Evolutionary conservation across 2,888 invertebrate genomes (phyloP).

Genomic region (Sicus ferrugineus): DNA sequence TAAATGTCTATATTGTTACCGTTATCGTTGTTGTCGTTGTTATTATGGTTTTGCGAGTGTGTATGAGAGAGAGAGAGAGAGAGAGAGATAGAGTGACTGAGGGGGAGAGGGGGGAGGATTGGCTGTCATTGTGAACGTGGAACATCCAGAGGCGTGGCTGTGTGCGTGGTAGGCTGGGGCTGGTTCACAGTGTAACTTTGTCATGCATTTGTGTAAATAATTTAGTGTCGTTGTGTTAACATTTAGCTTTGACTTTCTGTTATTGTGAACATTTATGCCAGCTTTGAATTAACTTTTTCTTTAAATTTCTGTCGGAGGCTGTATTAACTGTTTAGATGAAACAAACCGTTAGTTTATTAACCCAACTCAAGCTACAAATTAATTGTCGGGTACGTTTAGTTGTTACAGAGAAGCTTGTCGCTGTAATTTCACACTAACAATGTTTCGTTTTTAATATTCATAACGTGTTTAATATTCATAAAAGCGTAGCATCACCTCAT

Average conservation of each 20-base stretch:
- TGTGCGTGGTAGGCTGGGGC: not conserved
- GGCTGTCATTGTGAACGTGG: not conserved
- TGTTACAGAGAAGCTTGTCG: conserved; percentile 6
- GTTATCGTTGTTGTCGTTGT: conserved; percentile 20
- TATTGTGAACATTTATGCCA: conserved; percentile 14
- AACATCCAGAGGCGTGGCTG: not conserved
- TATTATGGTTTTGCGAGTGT: conserved; percentile 1
- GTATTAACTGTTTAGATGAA: too few species aligned
- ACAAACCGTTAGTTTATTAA: not conserved
- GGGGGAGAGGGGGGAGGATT: not conserved
- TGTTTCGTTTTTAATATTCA: not conserved
- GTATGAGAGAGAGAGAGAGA: not conserved
- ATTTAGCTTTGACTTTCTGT: conserved; percentile 14
- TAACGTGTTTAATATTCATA: not conserved
- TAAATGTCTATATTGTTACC: conserved; percentile 26
- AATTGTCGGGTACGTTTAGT: not conserved
- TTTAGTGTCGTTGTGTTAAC: conserved; percentile 14
- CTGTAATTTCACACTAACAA: conserved; percentile 8
- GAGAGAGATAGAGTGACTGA: not conserved
- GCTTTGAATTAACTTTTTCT: not conserved
- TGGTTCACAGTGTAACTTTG: not conserved
- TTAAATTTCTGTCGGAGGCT: not conserved
- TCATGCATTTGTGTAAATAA: conserved; percentile 25
- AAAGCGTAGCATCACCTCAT: conserved; percentile 24
- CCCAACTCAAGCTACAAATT: not conserved